phyloP scores from a whole-genome alignment of 1,140 invertebrate species.

The Phymastichus coffea region DNA sequence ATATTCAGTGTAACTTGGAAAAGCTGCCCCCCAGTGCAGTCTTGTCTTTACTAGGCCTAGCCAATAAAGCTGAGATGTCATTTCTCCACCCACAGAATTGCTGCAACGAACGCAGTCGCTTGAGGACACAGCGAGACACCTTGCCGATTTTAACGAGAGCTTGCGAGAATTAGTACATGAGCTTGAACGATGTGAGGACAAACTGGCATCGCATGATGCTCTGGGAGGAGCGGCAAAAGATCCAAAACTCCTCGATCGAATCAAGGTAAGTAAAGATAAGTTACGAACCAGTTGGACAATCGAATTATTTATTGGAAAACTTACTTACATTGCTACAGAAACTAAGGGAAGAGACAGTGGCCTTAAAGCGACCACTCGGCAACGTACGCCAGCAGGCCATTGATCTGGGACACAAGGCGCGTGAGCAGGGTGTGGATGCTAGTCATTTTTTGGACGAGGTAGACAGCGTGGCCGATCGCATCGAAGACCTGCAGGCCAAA shows the following conservation, averaged over 20 bases:
- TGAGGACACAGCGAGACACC: slow-evolving; percentile 79
- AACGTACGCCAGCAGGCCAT: slow-evolving; percentile 68
- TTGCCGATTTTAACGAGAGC: slow-evolving; percentile 85
- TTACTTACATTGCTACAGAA: too few species aligned
- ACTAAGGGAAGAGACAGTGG: slow-evolving; percentile 72
- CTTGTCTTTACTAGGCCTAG: too few species aligned
- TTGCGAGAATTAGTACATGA: slow-evolving; percentile 78
- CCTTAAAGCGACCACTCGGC: slow-evolving; percentile 76
- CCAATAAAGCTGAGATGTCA: not conserved
- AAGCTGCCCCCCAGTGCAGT: too few species aligned
- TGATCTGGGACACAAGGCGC: slow-evolving; percentile 71
- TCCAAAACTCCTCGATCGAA: slow-evolving; percentile 78
- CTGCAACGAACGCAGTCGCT: slow-evolving; percentile 71
- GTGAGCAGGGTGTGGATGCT: slow-evolving; percentile 71
- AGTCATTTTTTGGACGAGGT: slow-evolving; percentile 76
- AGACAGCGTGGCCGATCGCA: slow-evolving; percentile 73
- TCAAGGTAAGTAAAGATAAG: slow-evolving; percentile 60
- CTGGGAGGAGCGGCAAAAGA: slow-evolving; percentile 77
- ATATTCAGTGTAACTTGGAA: too few species aligned
- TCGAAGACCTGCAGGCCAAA: slow-evolving; percentile 74
- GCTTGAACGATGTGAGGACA: slow-evolving; percentile 85
- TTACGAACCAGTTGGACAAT: not conserved
- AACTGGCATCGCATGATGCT: slow-evolving; percentile 76
- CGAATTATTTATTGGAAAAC: not conserved
- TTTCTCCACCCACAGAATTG: slow-evolving; percentile 44